These are phyloP conservation scores for Zosterops pallidus DNA, from an alignment of 2,113 vertebrate species.

Conservation along the genomic window DNA sequence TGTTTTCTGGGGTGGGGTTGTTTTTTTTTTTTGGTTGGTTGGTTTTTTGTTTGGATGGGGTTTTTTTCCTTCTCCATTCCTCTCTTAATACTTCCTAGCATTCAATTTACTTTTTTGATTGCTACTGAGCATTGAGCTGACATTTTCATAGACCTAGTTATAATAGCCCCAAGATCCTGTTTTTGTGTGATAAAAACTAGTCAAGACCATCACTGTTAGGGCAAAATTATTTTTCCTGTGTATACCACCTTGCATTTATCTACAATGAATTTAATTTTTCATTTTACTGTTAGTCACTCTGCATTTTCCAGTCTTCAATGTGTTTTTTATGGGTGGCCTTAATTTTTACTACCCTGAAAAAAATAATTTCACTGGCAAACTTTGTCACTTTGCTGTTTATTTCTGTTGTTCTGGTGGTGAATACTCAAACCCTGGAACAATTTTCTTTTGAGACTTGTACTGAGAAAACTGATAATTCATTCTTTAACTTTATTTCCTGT, in stretches of 20 bases:
- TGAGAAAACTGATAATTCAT: background rate
- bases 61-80: background rate
- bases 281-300: background rate
- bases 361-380: background rate
- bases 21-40: background rate
- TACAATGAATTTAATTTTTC: constrained; percentile 3
- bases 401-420: background rate
- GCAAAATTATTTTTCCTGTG: background rate
- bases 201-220: background rate
- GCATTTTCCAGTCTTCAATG: background rate
- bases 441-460: background rate
- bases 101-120: constrained; percentile 25
- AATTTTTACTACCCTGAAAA: background rate
- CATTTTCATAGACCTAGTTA: background rate
- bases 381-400: background rate
- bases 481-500: background rate
- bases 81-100: background rate
- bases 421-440: background rate
- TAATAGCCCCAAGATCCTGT: background rate
- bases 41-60: fast-evolving
- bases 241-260: background rate
- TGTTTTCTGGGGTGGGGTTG: background rate
- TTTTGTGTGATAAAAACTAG: background rate
- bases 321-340: background rate
- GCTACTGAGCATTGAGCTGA: background rate